Base-by-base conservation (phyloP, 2,888 invertebrate genomes). In the Piscicola geometra region DNA sequence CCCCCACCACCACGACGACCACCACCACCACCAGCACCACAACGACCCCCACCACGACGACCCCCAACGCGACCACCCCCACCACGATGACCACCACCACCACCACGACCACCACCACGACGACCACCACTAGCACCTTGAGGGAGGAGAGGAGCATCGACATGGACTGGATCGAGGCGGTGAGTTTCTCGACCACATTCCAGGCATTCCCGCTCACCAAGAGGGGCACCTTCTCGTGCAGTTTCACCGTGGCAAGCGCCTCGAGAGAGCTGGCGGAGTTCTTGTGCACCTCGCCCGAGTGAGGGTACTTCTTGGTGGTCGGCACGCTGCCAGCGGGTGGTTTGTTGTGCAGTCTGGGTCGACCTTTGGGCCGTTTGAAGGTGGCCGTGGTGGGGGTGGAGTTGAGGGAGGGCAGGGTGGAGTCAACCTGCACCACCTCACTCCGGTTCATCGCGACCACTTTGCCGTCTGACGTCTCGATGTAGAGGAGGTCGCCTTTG, bases 81-180 rank as follows among this genome's bases (percentile, higher is more conserved):
- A n/a, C n/a, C n/a, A n/a, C n/a, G n/a, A n/a, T n/a, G n/a, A n/a
- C n/a, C n/a, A n/a, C n/a, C n/a, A n/a, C n/a, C n/a, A n/a, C n/a
- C n/a, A n/a, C n/a, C n/a, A n/a, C n/a, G n/a, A n/a, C n/a, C n/a
- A n/a, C n/a, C n/a, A n/a, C n/a, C n/a, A n/a, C n/a, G n/a, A n/a
- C n/a, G n/a, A n/a, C n/a, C n/a, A n/a, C n/a, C n/a, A n/a, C n/a
- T n/a, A n/a, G n/a, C 21, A 56, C 77, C 68, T 77, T 77, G 15
- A 78, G 75, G 0, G 78, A 78, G 9, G 71, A 32, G 25, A 78
- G 76, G 15, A 78, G 72, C 77, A 78, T 77, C 21, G 69, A 70
- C 76, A 78, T 75, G 21, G 76, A 76, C 69, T 77, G 77, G 28
- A 77, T 78, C 0, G 75, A 64, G 1, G 78, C 78, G 36, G 71